Base-by-base conservation (phyloP, 2,888 invertebrate species). In the Dichetophora obliterata region DNA sequence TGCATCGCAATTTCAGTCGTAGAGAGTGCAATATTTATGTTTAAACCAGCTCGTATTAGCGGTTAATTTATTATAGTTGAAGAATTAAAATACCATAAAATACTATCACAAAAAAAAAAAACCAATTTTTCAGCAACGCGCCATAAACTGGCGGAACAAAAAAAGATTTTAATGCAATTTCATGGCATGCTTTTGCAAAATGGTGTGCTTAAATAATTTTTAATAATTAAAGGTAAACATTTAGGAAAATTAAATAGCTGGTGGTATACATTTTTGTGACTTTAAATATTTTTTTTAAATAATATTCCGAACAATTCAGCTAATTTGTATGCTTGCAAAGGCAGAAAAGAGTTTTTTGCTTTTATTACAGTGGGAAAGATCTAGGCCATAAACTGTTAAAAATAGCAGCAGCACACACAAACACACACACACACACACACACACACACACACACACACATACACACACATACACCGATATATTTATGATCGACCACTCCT, bases 171-270 rank as follows among this genome's bases (percentile, higher is more conserved):
- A 14, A 43, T 43, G 43, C 43, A 43, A 43, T 43, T 78, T 78
- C 79, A 79, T 75, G 11, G 22, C 9, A 24, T 79, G 77, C 72
- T 78, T 79, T 78, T 59, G 34, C 1, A 43, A 34, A 14, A 54
- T n/a, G 27, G 16, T 24, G 37, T 65, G 65, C 37, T 43, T 22
- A 19, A 65, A 37, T 4, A 22, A n/a, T 14, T 65, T 31, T 34
- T 37, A 43, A 24, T 31, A 19, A 31, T 34, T 22, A 31, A 22
- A 22, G 31, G 65, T 65, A 65, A 65, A 65, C 37, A 65, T 65
- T 65, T 65, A 5, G 11, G 5, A 22, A 37, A 37, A n/a, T 19
- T 65, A 11, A 65, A 34, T 11, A 43, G 43, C 3, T 43, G 14
- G 11, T 2, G 2, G 14, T 11, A 11, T 43, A 6, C 1, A 43